These are phyloP conservation scores for Tribolium madens DNA, from an alignment of 1,140 invertebrate species.

Conservation along the genomic window DNA sequence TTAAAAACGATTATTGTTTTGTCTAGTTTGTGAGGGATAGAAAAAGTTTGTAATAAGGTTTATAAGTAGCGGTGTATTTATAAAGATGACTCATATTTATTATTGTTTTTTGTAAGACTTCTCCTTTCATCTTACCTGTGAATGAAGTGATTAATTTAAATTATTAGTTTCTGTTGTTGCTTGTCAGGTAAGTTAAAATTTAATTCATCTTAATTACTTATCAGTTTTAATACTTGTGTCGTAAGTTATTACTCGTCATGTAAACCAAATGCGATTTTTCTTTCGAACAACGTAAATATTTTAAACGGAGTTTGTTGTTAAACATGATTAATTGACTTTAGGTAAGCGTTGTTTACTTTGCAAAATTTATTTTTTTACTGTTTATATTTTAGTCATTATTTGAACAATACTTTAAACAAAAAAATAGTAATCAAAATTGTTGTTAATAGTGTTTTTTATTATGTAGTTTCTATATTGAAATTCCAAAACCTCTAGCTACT, in stretches of 20 bases:
- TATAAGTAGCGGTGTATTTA: slow-evolving; percentile 47
- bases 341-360: background rate
- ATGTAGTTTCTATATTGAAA: no score
- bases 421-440: no score
- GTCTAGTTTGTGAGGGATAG: background rate
- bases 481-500: background rate
- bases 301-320: background rate
- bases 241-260: background rate
- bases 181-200: slow-evolving; percentile 24
- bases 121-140: slow-evolving; percentile 42
- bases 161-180: slow-evolving; percentile 4
- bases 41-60: slow-evolving; percentile 38
- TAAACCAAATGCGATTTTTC: background rate
- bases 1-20: background rate
- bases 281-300: background rate
- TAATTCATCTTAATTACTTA: slow-evolving; percentile 27
- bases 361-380: background rate
- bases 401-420: no score
- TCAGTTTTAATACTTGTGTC: slow-evolving; percentile 13
- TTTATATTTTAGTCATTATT: no score
- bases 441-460: no score
- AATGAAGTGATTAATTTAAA: slow-evolving; percentile 40
- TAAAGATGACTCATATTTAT: slow-evolving; percentile 46
- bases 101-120: slow-evolving; percentile 45
- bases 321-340: background rate